Percentiles rank a stretch among this genome's conserved stretches.
Conservation (phyloP, 1,140 invertebrate species). For the Nylanderia fulva region DNA sequence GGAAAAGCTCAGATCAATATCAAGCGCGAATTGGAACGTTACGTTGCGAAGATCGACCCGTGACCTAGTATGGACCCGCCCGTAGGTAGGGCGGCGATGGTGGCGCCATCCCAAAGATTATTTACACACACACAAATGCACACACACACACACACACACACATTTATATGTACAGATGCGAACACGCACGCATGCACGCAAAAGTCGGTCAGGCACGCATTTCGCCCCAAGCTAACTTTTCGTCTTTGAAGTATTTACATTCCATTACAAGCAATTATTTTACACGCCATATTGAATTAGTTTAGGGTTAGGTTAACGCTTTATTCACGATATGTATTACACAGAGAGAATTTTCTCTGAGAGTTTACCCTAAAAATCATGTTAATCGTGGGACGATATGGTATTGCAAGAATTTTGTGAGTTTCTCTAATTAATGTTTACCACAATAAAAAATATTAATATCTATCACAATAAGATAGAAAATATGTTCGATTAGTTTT, state of each 20-base stretch:
- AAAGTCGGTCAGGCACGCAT: constrained; percentile 50
- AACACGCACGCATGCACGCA: not conserved
- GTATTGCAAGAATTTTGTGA: too few relatives aligned
- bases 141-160: not conserved
- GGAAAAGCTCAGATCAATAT: constrained; percentile 85
- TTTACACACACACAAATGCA: not conserved
- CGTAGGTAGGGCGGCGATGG: constrained; percentile 73
- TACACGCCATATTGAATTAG: not conserved
- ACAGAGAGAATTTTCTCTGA: too few relatives aligned
- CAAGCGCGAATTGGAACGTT: constrained; percentile 85
- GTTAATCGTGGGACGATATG: too few relatives aligned
- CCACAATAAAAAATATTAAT: too few relatives aligned
- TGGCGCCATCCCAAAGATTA: constrained; percentile 77
- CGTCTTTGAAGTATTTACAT: not conserved
- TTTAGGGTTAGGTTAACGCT: not conserved
- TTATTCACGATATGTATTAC: too few relatives aligned
- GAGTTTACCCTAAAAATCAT: too few relatives aligned
- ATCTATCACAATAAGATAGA: too few relatives aligned
- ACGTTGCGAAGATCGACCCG: constrained; percentile 82
- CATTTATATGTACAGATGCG: too few relatives aligned
- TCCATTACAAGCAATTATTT: not conserved
- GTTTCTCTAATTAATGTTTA: too few relatives aligned
- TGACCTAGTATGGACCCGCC: constrained; percentile 85
- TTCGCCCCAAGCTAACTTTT: constrained; percentile 41
- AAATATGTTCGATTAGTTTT: too few relatives aligned